phyloP scores from a whole-genome alignment of 2,113 vertebrate genomes.

The Heterotis niloticus region DNA sequence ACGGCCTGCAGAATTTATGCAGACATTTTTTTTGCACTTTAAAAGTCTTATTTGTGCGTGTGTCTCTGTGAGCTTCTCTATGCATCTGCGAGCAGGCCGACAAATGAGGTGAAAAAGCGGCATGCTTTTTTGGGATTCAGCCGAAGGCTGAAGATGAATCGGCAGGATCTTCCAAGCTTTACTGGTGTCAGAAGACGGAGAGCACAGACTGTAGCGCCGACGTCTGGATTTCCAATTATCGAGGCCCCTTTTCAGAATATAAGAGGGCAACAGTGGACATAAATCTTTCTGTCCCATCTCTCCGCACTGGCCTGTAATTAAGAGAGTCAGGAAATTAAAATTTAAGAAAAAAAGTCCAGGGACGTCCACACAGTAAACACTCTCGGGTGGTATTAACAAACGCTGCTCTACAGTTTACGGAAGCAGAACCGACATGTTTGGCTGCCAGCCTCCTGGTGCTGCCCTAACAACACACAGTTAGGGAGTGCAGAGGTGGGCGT shows the following conservation, averaged over 20 bases:
- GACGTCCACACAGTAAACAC: neutral
- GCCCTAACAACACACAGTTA: neutral
- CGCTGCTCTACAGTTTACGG: neutral
- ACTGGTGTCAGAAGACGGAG: neutral
- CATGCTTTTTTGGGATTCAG: no score
- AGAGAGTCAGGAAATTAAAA: neutral
- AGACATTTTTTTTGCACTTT: no score
- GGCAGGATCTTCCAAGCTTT: neutral
- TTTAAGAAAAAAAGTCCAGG: neutral
- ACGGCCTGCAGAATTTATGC: no score
- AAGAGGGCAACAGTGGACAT: neutral
- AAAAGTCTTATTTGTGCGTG: neutral
- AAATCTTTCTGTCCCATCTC: neutral
- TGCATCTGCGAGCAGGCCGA: neutral
- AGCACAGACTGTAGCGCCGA: neutral
- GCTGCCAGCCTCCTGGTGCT: neutral
- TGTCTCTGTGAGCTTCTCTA: neutral
- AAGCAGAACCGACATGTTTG: neutral
- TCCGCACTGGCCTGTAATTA: neutral
- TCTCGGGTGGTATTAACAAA: slow-evolving; percentile 3
- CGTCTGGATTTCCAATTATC: neutral
- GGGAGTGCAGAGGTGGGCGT: neutral
- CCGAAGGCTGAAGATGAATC: neutral
- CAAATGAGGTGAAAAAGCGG: no score
- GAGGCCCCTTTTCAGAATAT: neutral